Conservation (phyloP, 2,113 vertebrate species). For the Hymenochirus boettgeri region DNA sequence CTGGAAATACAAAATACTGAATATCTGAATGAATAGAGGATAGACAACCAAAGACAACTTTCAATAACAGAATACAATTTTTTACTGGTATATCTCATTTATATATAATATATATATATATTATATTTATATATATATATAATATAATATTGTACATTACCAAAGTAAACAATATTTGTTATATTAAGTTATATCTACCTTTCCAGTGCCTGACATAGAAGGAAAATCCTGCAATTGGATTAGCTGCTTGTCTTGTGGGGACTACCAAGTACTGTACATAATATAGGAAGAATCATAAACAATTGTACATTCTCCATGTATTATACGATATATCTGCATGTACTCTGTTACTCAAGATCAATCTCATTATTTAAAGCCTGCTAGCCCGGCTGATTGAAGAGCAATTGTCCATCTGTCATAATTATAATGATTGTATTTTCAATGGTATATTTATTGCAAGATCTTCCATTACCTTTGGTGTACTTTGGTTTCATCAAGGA, state of each 20-base stretch:
- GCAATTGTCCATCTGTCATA: neutral
- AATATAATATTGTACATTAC: too few relatives aligned
- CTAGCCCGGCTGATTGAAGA: neutral
- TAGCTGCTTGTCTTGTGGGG: neutral
- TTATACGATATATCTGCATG: conserved; percentile 25
- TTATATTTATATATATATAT: neutral
- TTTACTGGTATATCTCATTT: too few relatives aligned
- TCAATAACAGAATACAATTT: neutral
- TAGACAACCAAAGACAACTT: conserved; percentile 28
- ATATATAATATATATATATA: neutral
- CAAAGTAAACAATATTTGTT: too few relatives aligned
- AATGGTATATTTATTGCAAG: conserved; percentile 1
- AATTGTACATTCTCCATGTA: conserved; percentile 10
- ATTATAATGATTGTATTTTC: neutral
- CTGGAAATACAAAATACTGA: neutral
- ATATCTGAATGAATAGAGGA: neutral
- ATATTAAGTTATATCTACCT: neutral
- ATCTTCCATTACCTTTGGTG: conserved; percentile 22
- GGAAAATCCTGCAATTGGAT: neutral
- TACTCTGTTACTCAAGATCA: conserved; percentile 1
- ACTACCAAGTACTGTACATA: neutral
- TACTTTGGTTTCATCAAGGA: conserved; percentile 5
- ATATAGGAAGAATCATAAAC: neutral
- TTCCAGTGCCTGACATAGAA: conserved; percentile 21
- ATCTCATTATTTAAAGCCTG: neutral